Percentiles rank a stretch among this genome's conserved stretches.
These are phyloP conservation scores for Silurus lanzhouensis DNA, from an alignment of 2,797 vertebrate species.

Conservation along the genomic window DNA sequence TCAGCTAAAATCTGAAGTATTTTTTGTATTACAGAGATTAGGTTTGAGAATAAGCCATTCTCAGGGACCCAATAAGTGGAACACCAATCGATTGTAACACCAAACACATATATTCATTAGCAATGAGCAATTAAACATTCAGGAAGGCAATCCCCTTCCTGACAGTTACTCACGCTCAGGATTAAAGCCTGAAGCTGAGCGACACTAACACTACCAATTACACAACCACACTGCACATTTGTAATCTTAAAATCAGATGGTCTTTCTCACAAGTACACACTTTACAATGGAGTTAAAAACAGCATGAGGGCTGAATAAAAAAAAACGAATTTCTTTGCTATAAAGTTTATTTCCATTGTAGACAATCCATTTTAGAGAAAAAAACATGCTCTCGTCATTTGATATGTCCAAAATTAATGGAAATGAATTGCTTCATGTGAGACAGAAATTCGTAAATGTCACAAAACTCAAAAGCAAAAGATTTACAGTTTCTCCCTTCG, in stretches of 20 bases:
- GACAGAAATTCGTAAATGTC: neutral
- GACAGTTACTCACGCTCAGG: too few species aligned
- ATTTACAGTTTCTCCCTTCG: neutral
- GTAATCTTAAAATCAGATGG: neutral
- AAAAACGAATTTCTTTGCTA: neutral
- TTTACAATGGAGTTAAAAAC: neutral
- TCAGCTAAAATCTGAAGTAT: neutral
- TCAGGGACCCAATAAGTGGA: neutral
- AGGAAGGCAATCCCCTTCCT: neutral
- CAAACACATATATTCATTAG: neutral
- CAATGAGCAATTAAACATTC: neutral
- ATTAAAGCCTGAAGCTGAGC: neutral
- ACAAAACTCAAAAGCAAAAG: neutral
- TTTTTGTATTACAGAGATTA: too few species aligned
- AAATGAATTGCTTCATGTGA: neutral
- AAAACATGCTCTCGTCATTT: neutral
- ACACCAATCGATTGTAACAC: neutral
- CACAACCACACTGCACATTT: neutral
- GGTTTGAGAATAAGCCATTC: neutral
- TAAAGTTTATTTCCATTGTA: neutral
- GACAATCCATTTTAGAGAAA: neutral
- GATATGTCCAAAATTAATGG: too few species aligned
- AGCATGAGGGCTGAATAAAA: neutral
- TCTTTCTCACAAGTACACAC: neutral
- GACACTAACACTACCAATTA: neutral